Evolutionary conservation across 2,797 vertebrate genomes (phyloP).

Genomic region (Pipistrellus kuhlii): DNA sequence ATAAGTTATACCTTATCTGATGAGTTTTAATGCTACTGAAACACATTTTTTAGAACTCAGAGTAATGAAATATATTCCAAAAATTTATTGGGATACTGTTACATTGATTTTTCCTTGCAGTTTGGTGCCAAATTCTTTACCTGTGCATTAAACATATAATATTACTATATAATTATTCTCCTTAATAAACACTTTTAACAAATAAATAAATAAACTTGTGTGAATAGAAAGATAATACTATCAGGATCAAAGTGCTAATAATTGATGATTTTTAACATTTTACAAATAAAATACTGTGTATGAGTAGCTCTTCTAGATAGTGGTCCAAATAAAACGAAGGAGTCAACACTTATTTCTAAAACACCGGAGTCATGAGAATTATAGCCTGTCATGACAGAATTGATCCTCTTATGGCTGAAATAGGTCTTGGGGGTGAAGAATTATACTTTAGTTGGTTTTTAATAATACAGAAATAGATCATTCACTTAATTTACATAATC

Average conservation of each 20-base stretch:
- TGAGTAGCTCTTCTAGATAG: background rate
- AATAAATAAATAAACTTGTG: background rate
- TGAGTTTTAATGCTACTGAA: slow-evolving; percentile 72
- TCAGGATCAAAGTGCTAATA: background rate
- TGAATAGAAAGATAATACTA: background rate
- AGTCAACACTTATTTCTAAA: background rate
- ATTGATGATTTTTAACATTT: background rate
- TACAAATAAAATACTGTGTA: background rate
- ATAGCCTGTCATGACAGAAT: background rate
- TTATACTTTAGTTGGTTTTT: background rate
- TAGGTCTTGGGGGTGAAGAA: background rate
- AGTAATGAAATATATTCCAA: slow-evolving; percentile 57
- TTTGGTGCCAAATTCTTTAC: slow-evolving; percentile 8
- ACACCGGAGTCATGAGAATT: background rate
- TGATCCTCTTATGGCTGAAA: background rate
- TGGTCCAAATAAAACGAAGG: background rate
- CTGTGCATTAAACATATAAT: background rate
- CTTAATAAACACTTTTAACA: background rate
- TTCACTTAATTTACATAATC: background rate
- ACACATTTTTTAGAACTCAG: background rate
- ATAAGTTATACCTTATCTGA: slow-evolving; percentile 65
- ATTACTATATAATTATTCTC: background rate
- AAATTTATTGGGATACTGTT: slow-evolving; percentile 66
- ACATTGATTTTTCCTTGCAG: slow-evolving; percentile 59
- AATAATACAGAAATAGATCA: background rate